phyloP scores from a whole-genome alignment of 2,113 vertebrate genomes.

The Myiagra hebetior region DNA sequence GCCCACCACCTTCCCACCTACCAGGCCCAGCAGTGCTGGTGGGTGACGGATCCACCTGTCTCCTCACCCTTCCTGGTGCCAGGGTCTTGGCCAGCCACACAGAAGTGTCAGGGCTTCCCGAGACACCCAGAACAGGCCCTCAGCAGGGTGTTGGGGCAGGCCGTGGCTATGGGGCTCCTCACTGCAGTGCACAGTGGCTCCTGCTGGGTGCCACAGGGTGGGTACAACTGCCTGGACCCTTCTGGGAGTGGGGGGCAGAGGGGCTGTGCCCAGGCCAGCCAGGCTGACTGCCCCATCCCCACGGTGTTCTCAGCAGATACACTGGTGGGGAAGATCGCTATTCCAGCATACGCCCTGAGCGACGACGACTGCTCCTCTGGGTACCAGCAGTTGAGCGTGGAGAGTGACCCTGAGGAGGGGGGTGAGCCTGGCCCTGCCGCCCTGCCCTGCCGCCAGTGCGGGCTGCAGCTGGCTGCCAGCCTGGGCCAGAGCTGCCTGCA shows the following conservation, averaged over 20 bases:
- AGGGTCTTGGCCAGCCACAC: fast-evolving
- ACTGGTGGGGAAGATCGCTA: conserved; percentile 83
- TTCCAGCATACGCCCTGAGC: conserved; percentile 84
- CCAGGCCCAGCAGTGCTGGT: fast-evolving
- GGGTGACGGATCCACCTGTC: fast-evolving
- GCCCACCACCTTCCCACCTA: neutral
- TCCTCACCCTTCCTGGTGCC: too few species aligned
- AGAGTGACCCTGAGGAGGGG: conserved; percentile 84
- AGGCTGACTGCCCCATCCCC: neutral
- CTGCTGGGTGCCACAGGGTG: neutral
- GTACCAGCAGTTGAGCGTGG: conserved; percentile 84
- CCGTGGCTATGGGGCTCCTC: fast-evolving
- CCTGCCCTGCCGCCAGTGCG: conserved; percentile 85
- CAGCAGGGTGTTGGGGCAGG: neutral
- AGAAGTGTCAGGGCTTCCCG: neutral
- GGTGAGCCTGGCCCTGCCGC: conserved; percentile 71
- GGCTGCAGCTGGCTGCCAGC: conserved; percentile 78
- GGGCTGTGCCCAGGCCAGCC: neutral
- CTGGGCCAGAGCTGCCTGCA: conserved; percentile 69
- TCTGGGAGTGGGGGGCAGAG: neutral
- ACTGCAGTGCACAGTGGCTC: fast-evolving
- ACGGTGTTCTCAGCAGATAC: conserved; percentile 75
- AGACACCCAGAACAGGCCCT: neutral
- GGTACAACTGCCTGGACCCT: neutral
- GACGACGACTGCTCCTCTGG: conserved; percentile 85